These are phyloP conservation scores for Amorpha juglandis DNA, from an alignment of 2,888 invertebrate genomes.

Conservation along the genomic window DNA sequence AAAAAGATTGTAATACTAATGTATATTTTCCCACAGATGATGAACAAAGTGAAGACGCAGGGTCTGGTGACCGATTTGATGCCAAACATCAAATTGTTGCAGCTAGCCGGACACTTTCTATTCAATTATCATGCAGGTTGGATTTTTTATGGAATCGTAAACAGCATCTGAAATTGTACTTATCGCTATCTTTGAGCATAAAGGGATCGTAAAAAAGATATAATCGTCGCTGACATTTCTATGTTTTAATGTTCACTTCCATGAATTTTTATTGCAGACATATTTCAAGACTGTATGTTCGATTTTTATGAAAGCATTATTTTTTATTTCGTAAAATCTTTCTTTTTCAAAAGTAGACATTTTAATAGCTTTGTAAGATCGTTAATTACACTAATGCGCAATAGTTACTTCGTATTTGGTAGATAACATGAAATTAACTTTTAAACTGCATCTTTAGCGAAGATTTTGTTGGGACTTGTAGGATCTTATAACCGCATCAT, in stretches of 20 bases:
- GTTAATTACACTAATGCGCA: background rate
- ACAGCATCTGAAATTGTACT: constrained; percentile 31
- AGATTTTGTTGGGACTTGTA: too few species aligned
- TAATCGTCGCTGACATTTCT: constrained; percentile 24
- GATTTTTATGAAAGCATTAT: constrained; percentile 12
- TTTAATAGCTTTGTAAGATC: background rate
- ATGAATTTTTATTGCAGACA: constrained; percentile 7
- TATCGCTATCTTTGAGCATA: constrained; percentile 35
- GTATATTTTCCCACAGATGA: constrained; percentile 61
- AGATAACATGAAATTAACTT: too few species aligned
- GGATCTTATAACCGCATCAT: too few species aligned
- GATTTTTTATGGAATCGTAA: constrained; percentile 29
- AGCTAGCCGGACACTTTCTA: constrained; percentile 90
- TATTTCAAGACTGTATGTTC: constrained; percentile 4
- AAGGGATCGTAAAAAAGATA: constrained; percentile 35
- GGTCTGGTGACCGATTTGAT: constrained; percentile 93
- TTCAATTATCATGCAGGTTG: constrained; percentile 89
- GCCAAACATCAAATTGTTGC: constrained; percentile 92
- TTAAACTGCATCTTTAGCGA: too few species aligned
- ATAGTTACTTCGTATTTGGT: too few species aligned
- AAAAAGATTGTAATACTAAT: background rate
- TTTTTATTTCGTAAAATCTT: background rate
- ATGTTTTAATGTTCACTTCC: constrained; percentile 28
- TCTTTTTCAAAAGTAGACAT: background rate
- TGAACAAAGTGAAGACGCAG: constrained; percentile 72